Percentiles rank a stretch among this genome's conserved stretches.
phyloP scores from a whole-genome alignment of 2,797 vertebrate species.

The Tenualosa ilisha region DNA sequence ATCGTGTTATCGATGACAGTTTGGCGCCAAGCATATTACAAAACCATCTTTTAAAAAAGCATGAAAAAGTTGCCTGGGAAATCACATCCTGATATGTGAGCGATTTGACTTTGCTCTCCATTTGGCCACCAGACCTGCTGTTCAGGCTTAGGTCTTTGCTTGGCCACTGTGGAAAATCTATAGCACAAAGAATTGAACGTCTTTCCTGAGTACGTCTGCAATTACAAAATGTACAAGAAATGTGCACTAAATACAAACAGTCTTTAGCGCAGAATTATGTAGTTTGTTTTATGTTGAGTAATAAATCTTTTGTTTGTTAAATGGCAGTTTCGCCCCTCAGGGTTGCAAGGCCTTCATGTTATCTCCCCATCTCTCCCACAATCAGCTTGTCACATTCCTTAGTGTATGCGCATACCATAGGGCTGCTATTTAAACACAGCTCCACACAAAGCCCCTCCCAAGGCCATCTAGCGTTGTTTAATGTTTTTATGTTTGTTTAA shows the following conservation, averaged over 20 bases:
- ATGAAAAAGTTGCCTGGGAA: too few species aligned
- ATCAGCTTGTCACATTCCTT: background rate
- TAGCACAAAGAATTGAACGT: too few species aligned
- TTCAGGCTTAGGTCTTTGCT: too few species aligned
- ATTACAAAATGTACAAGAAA: background rate
- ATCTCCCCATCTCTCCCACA: background rate
- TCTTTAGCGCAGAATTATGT: background rate
- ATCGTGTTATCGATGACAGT: background rate
- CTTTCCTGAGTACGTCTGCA: too few species aligned
- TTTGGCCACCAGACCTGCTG: too few species aligned
- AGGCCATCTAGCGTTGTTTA: background rate
- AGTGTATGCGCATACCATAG: conserved; percentile 14
- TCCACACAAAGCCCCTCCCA: background rate
- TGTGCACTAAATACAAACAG: background rate
- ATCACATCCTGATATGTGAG: too few species aligned
- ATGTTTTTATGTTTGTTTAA: conserved; percentile 3
- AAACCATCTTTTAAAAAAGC: too few species aligned
- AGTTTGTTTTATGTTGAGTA: background rate
- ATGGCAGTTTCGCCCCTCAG: background rate
- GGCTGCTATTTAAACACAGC: background rate
- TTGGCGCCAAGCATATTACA: background rate
- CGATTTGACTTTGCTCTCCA: too few species aligned
- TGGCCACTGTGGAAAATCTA: too few species aligned
- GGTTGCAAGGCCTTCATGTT: background rate
- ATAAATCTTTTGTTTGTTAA: too few species aligned